A percentile compares a stretch with the other conserved stretches of the same genome.
These are phyloP conservation scores for Python bivittatus DNA, from an alignment of 2,113 vertebrate genomes.

Conservation along the genomic window DNA sequence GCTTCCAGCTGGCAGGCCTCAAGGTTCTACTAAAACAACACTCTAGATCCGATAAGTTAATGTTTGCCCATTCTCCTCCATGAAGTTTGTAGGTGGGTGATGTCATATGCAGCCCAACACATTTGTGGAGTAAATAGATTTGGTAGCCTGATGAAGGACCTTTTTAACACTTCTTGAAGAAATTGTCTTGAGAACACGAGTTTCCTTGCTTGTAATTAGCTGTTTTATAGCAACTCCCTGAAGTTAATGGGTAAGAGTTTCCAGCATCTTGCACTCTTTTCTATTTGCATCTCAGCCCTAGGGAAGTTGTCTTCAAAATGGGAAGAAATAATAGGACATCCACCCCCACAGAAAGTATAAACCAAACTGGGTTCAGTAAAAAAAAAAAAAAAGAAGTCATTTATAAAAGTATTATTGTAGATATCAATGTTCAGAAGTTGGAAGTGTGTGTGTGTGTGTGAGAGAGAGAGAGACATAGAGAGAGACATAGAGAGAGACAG, in stretches of 20 bases:
- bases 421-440: background rate
- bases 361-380: background rate
- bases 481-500: background rate
- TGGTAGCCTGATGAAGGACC: background rate
- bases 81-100: background rate
- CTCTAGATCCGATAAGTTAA: background rate
- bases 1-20: background rate
- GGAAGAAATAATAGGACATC: background rate
- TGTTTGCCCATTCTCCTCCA: background rate
- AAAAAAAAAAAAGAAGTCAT: background rate
- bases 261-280: slow-evolving; percentile 57
- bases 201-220: slow-evolving; percentile 40
- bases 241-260: slow-evolving; percentile 45
- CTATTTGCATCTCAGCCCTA: slow-evolving; percentile 54
- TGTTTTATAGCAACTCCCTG: slow-evolving; percentile 55
- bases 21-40: background rate
- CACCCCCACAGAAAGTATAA: slow-evolving; percentile 35
- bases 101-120: background rate
- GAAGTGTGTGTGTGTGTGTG: background rate
- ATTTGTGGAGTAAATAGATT: background rate
- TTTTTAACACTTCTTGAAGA: rapidly evolving
- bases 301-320: slow-evolving; percentile 4
- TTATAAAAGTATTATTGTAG: background rate
- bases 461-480: background rate
- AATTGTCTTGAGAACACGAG: slow-evolving; percentile 29